A percentile compares a stretch with the other conserved stretches of the same genome.
phyloP scores from a whole-genome alignment of 2,888 invertebrate genomes.

The Linyphia triangularis region DNA sequence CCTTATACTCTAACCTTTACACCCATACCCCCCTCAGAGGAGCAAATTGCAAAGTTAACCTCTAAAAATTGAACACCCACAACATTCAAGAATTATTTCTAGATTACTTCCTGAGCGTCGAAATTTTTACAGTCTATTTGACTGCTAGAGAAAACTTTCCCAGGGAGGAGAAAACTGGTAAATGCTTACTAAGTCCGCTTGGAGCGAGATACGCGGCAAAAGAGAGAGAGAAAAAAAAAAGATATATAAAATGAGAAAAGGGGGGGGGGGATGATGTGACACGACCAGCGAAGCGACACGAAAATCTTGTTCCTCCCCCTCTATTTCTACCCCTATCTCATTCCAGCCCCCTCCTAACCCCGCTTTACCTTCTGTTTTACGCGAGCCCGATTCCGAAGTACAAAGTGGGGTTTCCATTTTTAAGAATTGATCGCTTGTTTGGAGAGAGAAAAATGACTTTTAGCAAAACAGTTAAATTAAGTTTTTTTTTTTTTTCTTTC shows the following conservation, averaged over 20 bases:
- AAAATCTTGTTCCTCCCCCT: slow-evolving; percentile 53
- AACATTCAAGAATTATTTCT: slow-evolving; percentile 34
- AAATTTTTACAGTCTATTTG: slow-evolving; percentile 45
- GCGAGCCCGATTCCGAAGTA: slow-evolving; percentile 44
- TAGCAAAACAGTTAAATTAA: neutral
- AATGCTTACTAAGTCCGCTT: slow-evolving; percentile 38
- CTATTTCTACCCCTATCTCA: neutral
- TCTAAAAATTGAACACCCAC: too few species aligned
- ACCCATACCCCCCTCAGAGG: neutral
- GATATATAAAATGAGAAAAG: neutral
- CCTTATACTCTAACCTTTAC: too few species aligned
- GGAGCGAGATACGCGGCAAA: slow-evolving; percentile 29
- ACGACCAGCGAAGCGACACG: slow-evolving; percentile 61
- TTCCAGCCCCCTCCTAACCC: neutral
- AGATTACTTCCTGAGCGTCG: neutral
- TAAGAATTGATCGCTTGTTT: slow-evolving; percentile 23
- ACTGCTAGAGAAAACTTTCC: neutral
- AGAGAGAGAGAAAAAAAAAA: slow-evolving; percentile 41
- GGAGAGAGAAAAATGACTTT: neutral
- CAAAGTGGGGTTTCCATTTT: slow-evolving; percentile 31
- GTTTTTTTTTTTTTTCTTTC: neutral
- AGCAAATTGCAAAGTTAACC: too few species aligned
- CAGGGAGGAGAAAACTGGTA: slow-evolving; percentile 6
- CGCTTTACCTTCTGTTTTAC: slow-evolving; percentile 59
- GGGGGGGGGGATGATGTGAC: slow-evolving; percentile 52